Conservation (phyloP, 1,140 invertebrate genomes). For the Neodiprion pinetum region DNA sequence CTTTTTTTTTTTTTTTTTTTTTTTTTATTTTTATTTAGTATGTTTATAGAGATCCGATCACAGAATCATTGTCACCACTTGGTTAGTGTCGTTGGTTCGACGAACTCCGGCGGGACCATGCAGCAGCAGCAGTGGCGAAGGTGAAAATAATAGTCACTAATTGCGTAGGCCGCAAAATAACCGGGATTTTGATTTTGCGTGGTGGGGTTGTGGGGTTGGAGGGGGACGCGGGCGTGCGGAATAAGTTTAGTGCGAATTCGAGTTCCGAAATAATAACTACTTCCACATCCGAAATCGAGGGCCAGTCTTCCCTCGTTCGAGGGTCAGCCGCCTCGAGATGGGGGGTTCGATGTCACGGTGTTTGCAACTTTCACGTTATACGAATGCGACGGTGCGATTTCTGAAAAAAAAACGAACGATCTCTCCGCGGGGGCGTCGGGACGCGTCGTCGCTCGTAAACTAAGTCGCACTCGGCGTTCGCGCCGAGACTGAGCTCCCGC, state of each 20-base stretch:
- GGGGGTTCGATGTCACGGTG: not conserved
- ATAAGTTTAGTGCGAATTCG: not conserved
- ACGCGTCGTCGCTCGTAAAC: constrained; percentile 19
- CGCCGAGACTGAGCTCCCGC: constrained; percentile 60
- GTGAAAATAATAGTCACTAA: not conserved
- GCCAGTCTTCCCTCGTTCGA: too few species aligned
- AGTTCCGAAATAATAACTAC: not conserved
- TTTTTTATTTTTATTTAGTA: too few species aligned
- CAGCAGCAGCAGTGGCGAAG: not conserved
- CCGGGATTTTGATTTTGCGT: too few species aligned
- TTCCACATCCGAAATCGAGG: not conserved
- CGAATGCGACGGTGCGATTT: too few species aligned
- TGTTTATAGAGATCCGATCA: not conserved
- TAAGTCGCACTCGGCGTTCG: constrained; percentile 45
- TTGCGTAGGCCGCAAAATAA: not conserved
- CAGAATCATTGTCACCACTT: not conserved
- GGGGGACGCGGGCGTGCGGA: too few species aligned
- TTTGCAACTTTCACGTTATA: not conserved
- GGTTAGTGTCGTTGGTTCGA: not conserved
- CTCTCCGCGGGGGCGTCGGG: not conserved
- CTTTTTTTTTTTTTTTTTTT: too few species aligned
- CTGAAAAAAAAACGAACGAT: not conserved
- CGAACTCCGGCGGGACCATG: not conserved
- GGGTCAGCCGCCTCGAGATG: not conserved
- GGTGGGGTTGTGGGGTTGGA: too few species aligned